Percentiles rank a stretch among this genome's conserved stretches.
These are phyloP conservation scores for Adelognathus sp. DNA, from an alignment of 2,888 invertebrate species.

Conservation along the genomic window DNA sequence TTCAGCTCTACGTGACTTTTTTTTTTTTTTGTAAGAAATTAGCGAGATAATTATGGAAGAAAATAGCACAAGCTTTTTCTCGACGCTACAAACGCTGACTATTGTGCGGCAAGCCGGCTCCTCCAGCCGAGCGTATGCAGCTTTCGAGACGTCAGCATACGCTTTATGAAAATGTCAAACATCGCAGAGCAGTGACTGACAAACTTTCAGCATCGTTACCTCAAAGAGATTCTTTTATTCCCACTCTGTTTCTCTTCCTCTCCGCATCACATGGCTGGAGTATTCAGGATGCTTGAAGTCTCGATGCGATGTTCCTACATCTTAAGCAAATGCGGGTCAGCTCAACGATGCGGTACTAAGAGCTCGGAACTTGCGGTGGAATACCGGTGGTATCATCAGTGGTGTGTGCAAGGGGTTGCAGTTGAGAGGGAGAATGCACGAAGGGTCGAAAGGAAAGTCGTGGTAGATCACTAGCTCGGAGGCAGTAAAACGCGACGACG, in stretches of 20 bases:
- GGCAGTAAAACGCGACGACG: conserved; percentile 65
- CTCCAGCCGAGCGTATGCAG: background rate
- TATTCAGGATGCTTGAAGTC: background rate
- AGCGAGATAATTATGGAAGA: conserved; percentile 59
- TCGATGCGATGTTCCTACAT: background rate
- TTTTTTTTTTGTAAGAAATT: conserved; percentile 72
- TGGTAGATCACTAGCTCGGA: conserved; percentile 45
- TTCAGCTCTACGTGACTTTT: too few relatives aligned
- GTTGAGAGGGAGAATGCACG: conserved; percentile 3
- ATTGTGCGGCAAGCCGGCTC: background rate
- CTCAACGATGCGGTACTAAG: conserved; percentile 64
- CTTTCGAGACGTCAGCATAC: background rate
- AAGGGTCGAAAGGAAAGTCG: conserved; percentile 10
- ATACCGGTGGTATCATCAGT: conserved; percentile 42
- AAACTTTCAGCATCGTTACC: background rate
- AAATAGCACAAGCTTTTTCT: conserved; percentile 27
- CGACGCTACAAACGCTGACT: background rate
- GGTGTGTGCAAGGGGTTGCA: conserved; percentile 14
- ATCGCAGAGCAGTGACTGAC: background rate
- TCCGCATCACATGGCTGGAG: background rate
- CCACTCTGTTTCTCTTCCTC: background rate
- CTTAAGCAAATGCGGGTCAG: conserved; percentile 64
- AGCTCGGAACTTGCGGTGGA: conserved; percentile 51
- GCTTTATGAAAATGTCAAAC: background rate
- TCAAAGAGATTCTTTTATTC: background rate